phyloP scores from a whole-genome alignment of 2,113 vertebrate species.

The Myotis brandtii region DNA sequence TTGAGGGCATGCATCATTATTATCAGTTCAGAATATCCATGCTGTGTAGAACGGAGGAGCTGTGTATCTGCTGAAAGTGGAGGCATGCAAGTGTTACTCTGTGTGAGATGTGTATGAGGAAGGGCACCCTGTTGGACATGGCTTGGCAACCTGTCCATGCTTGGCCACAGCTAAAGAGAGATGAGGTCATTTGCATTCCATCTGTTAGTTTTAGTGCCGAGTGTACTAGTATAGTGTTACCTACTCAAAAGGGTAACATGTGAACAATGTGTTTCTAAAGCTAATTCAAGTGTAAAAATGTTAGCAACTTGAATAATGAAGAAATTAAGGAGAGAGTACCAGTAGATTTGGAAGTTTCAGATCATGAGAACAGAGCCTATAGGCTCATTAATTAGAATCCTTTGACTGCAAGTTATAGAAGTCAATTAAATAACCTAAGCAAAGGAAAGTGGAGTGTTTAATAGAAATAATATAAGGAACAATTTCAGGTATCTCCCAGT shows the following conservation, averaged over 20 bases:
- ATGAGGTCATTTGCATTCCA: constrained; percentile 72
- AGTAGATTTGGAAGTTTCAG: not conserved
- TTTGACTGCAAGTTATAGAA: not conserved
- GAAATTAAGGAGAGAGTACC: not conserved
- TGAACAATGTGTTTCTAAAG: constrained; percentile 24
- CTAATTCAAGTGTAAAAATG: not conserved
- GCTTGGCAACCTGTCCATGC: constrained; percentile 1
- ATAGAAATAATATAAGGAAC: not conserved
- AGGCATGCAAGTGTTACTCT: not conserved
- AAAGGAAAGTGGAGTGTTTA: not conserved
- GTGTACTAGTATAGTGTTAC: constrained; percentile 18
- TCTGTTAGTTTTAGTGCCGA: constrained; percentile 58
- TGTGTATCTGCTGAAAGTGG: not conserved
- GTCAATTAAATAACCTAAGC: not conserved
- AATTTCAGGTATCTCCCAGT: not conserved
- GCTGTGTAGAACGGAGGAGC: no score
- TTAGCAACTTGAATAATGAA: not conserved
- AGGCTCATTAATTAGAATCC: not conserved
- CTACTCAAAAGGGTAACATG: not conserved
- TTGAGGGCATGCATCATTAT: not conserved
- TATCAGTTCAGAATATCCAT: not conserved
- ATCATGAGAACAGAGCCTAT: not conserved
- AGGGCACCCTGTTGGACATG: constrained; percentile 7
- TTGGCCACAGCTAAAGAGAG: constrained; percentile 51
- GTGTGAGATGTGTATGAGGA: not conserved